Evolutionary conservation across 2,888 invertebrate genomes (phyloP).

Genomic region (Ornithoptera priamus): DNA sequence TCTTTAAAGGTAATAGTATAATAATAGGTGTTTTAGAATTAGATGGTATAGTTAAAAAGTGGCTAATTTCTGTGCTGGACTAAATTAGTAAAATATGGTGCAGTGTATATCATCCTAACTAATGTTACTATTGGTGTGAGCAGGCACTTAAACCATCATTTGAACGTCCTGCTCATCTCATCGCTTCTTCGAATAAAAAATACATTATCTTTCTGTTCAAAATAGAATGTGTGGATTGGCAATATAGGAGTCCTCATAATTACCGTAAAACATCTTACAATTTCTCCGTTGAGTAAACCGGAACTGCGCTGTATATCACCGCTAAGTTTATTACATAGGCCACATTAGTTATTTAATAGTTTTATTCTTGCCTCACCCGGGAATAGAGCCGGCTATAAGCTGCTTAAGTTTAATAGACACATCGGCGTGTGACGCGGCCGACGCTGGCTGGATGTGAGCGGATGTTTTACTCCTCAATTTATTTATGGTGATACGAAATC

Average conservation of each 20-base stretch:
- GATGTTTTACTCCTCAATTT: conserved; percentile 24
- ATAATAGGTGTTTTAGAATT: not conserved
- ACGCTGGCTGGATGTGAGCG: conserved; percentile 16
- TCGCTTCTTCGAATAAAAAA: too few species aligned
- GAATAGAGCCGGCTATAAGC: conserved; percentile 39
- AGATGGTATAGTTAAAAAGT: not conserved
- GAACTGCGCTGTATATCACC: conserved; percentile 27
- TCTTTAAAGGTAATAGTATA: not conserved
- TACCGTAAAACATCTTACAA: not conserved
- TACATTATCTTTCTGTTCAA: too few species aligned
- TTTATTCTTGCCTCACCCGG: conserved; percentile 35
- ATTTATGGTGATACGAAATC: conserved; percentile 29
- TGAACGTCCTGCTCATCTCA: too few species aligned
- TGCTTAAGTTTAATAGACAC: conserved; percentile 39
- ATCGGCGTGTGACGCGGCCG: conserved; percentile 26
- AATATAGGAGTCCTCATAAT: not conserved
- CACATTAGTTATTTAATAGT: conserved; percentile 30
- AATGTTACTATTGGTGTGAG: too few species aligned
- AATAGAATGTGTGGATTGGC: not conserved
- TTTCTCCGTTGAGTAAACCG: not conserved
- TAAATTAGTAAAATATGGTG: too few species aligned
- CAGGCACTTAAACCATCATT: too few species aligned
- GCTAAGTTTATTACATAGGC: conserved; percentile 23
- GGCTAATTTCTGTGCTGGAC: too few species aligned
- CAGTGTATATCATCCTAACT: too few species aligned